Percentiles rank a stretch among this genome's conserved stretches.
Evolutionary conservation across 2,797 vertebrate genomes (phyloP).

Genomic region (Amniataba percoides): DNA sequence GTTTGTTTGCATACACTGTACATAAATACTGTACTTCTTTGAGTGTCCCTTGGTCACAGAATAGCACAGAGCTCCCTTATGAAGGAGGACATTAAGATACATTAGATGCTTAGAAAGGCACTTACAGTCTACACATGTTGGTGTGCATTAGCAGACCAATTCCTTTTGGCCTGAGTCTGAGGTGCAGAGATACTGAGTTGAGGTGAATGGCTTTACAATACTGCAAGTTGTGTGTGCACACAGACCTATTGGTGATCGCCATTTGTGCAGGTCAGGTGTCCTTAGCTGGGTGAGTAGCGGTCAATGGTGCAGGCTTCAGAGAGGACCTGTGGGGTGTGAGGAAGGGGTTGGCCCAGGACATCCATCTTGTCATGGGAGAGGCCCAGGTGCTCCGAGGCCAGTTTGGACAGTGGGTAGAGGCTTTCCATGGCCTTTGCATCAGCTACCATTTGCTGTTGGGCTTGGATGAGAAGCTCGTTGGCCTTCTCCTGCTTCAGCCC

Average conservation of each 20-base stretch:
- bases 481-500: constrained; percentile 96
- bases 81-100: constrained; percentile 74
- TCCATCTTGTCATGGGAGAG: constrained; percentile 95
- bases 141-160: constrained; percentile 77
- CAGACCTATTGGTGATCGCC: constrained; percentile 69
- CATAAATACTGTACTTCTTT: constrained; percentile 84
- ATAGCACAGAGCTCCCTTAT: constrained; percentile 80
- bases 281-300: constrained; percentile 95
- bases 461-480: constrained; percentile 92
- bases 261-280: constrained; percentile 45
- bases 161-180: constrained; percentile 80
- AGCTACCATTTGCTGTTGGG: constrained; percentile 92
- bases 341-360: constrained; percentile 89
- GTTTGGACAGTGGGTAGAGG: constrained; percentile 96
- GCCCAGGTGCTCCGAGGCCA: constrained; percentile 94
- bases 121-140: constrained; percentile 77
- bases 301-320: constrained; percentile 92
- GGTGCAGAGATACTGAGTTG: constrained; percentile 82
- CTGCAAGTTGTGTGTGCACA: constrained; percentile 78
- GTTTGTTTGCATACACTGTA: constrained; percentile 76
- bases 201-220: constrained; percentile 86
- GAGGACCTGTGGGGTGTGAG: constrained; percentile 86
- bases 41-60: constrained; percentile 80
- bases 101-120: constrained; percentile 86
- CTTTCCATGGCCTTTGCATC: constrained; percentile 95